These are phyloP conservation scores for Xyliphius kryptos DNA, from an alignment of 2,113 vertebrate species.

Conservation along the genomic window DNA sequence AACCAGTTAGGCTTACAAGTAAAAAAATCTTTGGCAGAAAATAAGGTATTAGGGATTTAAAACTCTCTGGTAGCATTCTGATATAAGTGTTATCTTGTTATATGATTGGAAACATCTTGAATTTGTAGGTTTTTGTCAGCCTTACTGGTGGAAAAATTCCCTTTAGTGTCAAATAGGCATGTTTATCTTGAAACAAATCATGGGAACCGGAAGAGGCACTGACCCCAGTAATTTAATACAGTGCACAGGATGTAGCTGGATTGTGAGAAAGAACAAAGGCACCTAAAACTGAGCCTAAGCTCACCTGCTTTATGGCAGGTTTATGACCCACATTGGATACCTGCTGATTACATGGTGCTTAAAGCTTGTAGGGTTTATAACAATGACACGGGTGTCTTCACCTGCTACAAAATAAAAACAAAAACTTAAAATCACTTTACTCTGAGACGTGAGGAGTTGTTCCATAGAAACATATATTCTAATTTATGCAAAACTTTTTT, in stretches of 20 bases:
- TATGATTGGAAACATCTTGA: constrained; percentile 47
- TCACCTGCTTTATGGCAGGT: constrained; percentile 71
- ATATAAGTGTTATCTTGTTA: constrained; percentile 1
- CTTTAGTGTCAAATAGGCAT: constrained; percentile 66
- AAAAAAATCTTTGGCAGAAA: no score
- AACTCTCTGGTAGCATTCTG: background rate
- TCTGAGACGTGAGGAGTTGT: no score
- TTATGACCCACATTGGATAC: constrained; percentile 63
- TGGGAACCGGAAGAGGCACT: constrained; percentile 63
- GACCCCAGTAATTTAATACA: constrained; percentile 74
- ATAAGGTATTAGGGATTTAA: no score
- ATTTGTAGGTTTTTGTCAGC: constrained; percentile 51
- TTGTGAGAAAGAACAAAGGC: constrained; percentile 60
- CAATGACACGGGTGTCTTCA: constrained; percentile 61
- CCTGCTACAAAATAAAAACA: constrained; percentile 53
- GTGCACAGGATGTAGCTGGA: constrained; percentile 63
- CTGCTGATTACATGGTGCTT: constrained; percentile 55
- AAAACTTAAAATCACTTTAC: no score
- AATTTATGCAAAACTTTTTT: no score
- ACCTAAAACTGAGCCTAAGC: constrained; percentile 54
- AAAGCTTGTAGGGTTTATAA: constrained; percentile 60
- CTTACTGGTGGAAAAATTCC: constrained; percentile 66
- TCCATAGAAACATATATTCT: no score
- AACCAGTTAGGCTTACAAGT: no score
- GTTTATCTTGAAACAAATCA: constrained; percentile 70